Evolutionary conservation across 2,797 vertebrate species (phyloP), one percentile per base, ranked within the genome.

Genomic region (Sebastes flavidus): DNA sequence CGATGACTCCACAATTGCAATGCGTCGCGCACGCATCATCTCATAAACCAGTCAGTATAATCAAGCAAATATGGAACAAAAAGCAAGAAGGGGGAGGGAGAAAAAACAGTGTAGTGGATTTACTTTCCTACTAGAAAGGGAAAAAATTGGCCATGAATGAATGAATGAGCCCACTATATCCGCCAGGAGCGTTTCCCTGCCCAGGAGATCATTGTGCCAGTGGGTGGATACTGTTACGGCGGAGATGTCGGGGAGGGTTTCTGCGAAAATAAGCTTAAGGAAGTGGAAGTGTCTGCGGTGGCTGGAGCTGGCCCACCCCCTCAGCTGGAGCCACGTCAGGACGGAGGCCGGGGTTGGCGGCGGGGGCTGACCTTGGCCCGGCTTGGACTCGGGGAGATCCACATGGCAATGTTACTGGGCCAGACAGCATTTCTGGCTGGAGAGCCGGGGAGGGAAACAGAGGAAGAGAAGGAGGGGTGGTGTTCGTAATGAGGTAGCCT

Each of bases 151-250:
- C 92, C 71, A 84, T 88, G 92, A 95, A 93, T 94, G 93, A 95
- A 93, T 93, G 93, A 92, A 89, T 76, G 78, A 90, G 91, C 91
- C 91, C 91, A 94, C 91, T 92, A 84, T 82, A 91, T 93, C 87
- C 86, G 87, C 91, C 93, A 94, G 92, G 88, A 93, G 91, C 75
- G 58, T 89, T 90, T 92, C 84, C 91, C 89, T 91, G 91, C 87
- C 92, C 91, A 83, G 90, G 87, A 88, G 91, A 93, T 93, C 91
- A 91, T 89, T 89, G 91, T 88, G 92, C 93, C 93, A 94, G 93
- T 89, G 92, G 92, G 93, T 85, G 93, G 93, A 93, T 91, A 89
- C 83, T 89, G 90, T 93, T 93, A 89, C 91, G 65, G 81, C 73
- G n/a, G 74, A 89, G 86, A 91, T 79, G 80, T 91, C 67, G 16